These are phyloP conservation scores for Falco columbarius DNA, from an alignment of 2,797 vertebrate genomes.

Conservation along the genomic window DNA sequence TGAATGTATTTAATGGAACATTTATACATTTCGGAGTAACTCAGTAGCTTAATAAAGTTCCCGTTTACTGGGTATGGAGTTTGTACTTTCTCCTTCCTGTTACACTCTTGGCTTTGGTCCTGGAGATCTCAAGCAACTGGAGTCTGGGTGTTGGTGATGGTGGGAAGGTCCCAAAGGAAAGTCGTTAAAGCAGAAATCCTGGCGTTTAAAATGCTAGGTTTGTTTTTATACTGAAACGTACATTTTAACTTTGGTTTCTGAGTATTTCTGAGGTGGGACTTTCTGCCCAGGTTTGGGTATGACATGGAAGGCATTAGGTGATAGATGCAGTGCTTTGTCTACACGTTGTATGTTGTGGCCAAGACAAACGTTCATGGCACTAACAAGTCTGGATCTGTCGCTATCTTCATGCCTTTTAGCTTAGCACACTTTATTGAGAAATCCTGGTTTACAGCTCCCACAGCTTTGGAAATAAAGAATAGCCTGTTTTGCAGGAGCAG, in stretches of 20 bases:
- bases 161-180: background rate
- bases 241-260: background rate
- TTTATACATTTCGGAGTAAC: conserved; percentile 80
- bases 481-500: conserved; percentile 28
- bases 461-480: conserved; percentile 48
- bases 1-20: conserved; percentile 82
- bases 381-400: conserved; percentile 74
- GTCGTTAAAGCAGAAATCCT: background rate
- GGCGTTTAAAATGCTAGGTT: background rate
- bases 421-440: conserved; percentile 61
- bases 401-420: conserved; percentile 60
- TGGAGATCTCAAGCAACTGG: background rate
- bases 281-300: background rate
- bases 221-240: background rate
- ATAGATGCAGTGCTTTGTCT: background rate
- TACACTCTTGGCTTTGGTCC: background rate
- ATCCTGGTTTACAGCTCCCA: conserved; percentile 42
- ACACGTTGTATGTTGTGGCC: background rate
- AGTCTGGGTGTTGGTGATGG: background rate
- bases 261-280: background rate
- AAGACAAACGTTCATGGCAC: conserved; percentile 53
- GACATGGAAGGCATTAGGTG: background rate
- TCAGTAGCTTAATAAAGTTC: conserved; percentile 81
- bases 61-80: conserved; percentile 62
- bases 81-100: conserved; percentile 35